phyloP scores from a whole-genome alignment of 2,888 invertebrate species.

The Bhutanitis thaidina region DNA sequence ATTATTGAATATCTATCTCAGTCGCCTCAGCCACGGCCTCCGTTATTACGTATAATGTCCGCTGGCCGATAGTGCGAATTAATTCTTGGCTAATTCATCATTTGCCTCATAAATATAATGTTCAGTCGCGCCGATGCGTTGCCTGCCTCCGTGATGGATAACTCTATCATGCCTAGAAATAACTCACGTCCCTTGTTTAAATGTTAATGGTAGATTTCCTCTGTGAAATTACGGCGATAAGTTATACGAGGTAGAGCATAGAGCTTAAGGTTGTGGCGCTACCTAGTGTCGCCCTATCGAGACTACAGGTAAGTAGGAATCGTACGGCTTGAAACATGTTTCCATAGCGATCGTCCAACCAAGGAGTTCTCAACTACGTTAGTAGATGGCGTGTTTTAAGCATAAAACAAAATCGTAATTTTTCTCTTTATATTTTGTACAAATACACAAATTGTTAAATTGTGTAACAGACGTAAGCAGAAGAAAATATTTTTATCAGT shows the following conservation, averaged over 20 bases:
- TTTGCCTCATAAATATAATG: slow-evolving; percentile 1
- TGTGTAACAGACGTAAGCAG: too few species aligned
- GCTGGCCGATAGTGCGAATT: background rate
- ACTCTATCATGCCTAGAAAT: slow-evolving; percentile 4
- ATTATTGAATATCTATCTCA: slow-evolving; percentile 7
- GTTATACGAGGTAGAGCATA: background rate
- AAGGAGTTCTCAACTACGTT: background rate
- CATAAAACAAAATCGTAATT: background rate
- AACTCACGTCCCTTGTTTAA: background rate
- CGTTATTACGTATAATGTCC: background rate
- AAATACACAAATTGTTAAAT: too few species aligned
- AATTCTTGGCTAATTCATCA: slow-evolving; percentile 2
- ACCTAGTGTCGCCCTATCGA: background rate
- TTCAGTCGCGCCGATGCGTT: background rate
- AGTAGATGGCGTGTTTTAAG: slow-evolving; percentile 3
- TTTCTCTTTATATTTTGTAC: too few species aligned
- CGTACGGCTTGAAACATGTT: background rate
- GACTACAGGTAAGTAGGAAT: background rate
- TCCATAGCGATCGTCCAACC: background rate
- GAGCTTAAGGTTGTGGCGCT: background rate
- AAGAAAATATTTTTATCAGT: too few species aligned
- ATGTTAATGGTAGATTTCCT: slow-evolving; percentile 1
- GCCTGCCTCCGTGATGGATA: background rate
- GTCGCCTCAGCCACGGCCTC: background rate
- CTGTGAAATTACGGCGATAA: background rate